Base-by-base conservation (phyloP, 2,888 invertebrate species). In the Cyrtodaria siliqua region DNA sequence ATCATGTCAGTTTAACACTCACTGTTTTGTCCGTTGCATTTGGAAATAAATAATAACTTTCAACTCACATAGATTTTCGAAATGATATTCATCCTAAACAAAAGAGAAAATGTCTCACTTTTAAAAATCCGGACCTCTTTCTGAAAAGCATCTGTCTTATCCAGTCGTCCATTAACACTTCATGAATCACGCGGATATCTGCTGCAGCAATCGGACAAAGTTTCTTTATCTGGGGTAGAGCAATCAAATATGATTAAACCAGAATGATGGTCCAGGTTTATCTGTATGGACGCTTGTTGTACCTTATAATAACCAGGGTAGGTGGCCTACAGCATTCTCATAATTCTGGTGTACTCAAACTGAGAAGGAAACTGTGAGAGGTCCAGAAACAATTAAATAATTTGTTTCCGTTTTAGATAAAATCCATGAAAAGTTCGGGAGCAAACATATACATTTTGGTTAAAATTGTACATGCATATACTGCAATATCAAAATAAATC, bases 181-280 rank as follows among this genome's bases (percentile, higher is more conserved):
- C 44, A 44, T 68, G 68, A 59, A 68, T 68, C 68, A 60, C 33
- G 24, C 49, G 44, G 42, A 68, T 68, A 68, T 60, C 68, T 60
- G 52, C 53, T 40, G 53, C 57, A 42, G 53, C 29, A 59, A 50
- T 60, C 60, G 60, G 59, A 42, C 59, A 68, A 68, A 68, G 60
- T 52, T 52, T 27, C 26, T 27, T 53, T 60, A 68, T 68, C 68
- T 27, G 24, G 42, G 42, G 60, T 42, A 27, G 49, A 53, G 60
- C 60, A 60, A 68, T 68, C 68, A 60, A 68, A 68, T 56, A 26
- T 42, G 60, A 60, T 68, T 29, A 29, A 33, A 23, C 6, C n/a
- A 8, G 59, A 33, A 33, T 33, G 12, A 33, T 33, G 33, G 4
- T 12, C 33, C 33, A 4, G 12, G 4, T 12, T 33, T 33, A 33